These are phyloP conservation scores for Rhorus exstirpatorius DNA, from an alignment of 2,888 invertebrate genomes.

Conservation along the genomic window DNA sequence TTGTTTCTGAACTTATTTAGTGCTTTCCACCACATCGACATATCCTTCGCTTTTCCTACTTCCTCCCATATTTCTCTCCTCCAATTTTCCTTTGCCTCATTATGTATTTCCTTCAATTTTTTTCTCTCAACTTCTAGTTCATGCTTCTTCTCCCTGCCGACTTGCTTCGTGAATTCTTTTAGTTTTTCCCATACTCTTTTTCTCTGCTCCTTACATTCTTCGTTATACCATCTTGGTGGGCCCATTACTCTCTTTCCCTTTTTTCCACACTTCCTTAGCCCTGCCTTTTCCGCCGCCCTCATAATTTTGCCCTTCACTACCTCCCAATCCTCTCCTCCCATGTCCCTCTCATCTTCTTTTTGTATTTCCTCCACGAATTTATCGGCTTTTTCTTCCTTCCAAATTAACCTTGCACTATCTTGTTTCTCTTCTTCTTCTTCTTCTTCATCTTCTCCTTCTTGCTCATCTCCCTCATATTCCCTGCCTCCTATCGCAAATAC, in stretches of 20 bases:
- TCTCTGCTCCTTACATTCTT: slow-evolving; percentile 20
- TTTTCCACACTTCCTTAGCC: background rate
- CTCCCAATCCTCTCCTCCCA: slow-evolving; percentile 7
- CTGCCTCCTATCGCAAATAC: background rate
- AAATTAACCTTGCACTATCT: background rate
- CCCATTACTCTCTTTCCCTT: background rate
- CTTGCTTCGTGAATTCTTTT: slow-evolving; percentile 16
- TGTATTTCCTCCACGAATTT: background rate
- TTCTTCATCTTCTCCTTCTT: background rate
- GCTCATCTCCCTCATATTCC: too few species aligned
- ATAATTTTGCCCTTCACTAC: slow-evolving; percentile 6
- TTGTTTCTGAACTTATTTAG: slow-evolving; percentile 23
- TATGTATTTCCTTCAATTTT: background rate
- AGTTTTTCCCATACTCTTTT: slow-evolving; percentile 20
- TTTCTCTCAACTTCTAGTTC: background rate
- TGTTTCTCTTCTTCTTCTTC: background rate
- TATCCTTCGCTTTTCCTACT: slow-evolving; percentile 33
- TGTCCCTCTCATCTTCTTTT: background rate
- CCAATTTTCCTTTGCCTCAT: slow-evolving; percentile 31
- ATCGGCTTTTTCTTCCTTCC: background rate
- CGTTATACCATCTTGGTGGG: slow-evolving; percentile 11
- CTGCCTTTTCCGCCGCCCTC: background rate
- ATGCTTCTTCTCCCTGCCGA: background rate
- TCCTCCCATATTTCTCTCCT: slow-evolving; percentile 27
- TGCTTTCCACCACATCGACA: slow-evolving; percentile 41